phyloP scores from a whole-genome alignment of 2,797 vertebrate genomes.

The Chloroceryle inda region DNA sequence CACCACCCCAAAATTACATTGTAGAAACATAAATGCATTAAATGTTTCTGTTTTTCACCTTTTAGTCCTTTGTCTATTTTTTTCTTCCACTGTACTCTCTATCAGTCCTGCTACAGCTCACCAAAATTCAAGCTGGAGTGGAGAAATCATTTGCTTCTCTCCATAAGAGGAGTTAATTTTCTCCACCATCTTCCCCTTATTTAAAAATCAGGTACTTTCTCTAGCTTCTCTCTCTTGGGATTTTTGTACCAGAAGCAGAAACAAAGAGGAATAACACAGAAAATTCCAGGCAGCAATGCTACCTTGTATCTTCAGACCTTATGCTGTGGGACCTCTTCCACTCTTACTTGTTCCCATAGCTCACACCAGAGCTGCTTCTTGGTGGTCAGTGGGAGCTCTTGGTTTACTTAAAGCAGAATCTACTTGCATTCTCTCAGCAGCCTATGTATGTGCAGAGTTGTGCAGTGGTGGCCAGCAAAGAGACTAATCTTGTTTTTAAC shows the following conservation, averaged over 20 bases:
- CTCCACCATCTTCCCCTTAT: background rate
- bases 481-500: background rate
- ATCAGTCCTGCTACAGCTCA: background rate
- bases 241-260: background rate
- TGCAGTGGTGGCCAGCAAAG: background rate
- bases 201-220: background rate
- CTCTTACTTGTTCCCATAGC: background rate
- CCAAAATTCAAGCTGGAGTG: background rate
- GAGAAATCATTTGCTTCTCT: background rate
- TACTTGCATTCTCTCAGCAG: background rate
- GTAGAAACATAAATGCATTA: background rate
- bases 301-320: background rate
- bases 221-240: background rate
- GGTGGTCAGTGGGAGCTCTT: background rate
- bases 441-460: accelerated
- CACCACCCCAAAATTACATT: background rate
- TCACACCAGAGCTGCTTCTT: background rate
- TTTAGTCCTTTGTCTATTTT: background rate
- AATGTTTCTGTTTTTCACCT: background rate
- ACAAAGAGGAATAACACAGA: background rate
- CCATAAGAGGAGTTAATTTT: background rate
- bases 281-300: background rate
- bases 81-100: background rate
- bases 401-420: background rate
- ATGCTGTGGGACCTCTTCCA: background rate